Evolutionary conservation across 2,888 invertebrate species (phyloP), one percentile per base, ranked within the genome.

Genomic region (Zonitis immaculata): DNA sequence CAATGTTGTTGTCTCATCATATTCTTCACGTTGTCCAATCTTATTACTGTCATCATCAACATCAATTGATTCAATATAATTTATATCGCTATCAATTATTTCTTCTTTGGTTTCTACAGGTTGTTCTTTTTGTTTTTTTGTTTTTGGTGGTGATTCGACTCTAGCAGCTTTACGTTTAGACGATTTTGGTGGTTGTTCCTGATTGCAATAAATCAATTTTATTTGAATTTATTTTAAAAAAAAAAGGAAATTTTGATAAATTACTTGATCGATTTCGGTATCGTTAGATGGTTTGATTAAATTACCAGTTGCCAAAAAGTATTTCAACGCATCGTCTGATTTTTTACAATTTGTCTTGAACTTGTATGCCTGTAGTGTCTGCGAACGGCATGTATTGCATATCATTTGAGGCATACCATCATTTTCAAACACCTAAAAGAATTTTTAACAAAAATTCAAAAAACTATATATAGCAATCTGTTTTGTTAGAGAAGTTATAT

Each of bases 371-470:
- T 85, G 78, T 53, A 84, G 83, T 68, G 89, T 82, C 60, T 86
- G 83, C 65, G 81, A 77, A 20, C 83, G 83, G 65, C 90, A 90
- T 35, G 80, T 79, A 32, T 77, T 79, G 69, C 90, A 90, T 56
- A 90, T 87, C 66, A 79, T 83, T 47, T 82, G 78, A 1, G 89
- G 89, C 87, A 89, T 86, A 58, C 84, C 86, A 73, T 90, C 90
- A 42, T 81, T 82, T 54, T 80, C 78, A 64, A 80, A 83, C 9
- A 82, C 79, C 83, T 83, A 72, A 26, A 64, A 66, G 61, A 49
- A 53, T 45, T 11, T 47, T 4, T 6, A 26, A 49, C 42, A 49
- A 44, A 47, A 49, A 52, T 47, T 22, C 5, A 4, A 22, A 5
- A n/a, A 7, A 43, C 1, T 12, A 22, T 52, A 47, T 44, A 28